Percentiles rank a stretch among this genome's conserved stretches.
Evolutionary conservation across 2,888 invertebrate species (phyloP).

Genomic region (Lithophane semibrunnea): DNA sequence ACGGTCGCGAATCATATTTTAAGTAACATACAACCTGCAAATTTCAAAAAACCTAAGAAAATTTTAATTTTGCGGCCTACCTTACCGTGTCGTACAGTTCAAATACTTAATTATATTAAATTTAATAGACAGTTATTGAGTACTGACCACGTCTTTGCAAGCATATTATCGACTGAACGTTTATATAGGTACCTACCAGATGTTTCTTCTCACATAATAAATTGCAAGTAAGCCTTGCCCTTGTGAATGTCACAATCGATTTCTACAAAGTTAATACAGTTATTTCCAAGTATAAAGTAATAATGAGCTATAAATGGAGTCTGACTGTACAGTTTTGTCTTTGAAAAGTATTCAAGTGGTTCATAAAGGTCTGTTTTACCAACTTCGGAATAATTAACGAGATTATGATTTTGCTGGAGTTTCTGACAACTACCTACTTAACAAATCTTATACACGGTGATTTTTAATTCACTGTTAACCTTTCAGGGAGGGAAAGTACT

Average conservation of each 20-base stretch:
- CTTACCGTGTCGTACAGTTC: background rate
- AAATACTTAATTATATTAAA: background rate
- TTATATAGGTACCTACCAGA: constrained; percentile 20
- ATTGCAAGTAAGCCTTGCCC: constrained; percentile 29
- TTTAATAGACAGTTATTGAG: background rate
- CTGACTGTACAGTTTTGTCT: background rate
- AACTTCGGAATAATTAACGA: background rate
- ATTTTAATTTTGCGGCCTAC: too few species aligned
- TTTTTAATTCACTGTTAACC: too few species aligned
- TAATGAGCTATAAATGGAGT: background rate
- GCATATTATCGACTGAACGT: constrained; percentile 14
- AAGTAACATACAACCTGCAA: too few species aligned
- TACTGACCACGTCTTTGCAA: background rate
- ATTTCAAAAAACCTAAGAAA: too few species aligned
- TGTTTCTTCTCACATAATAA: constrained; percentile 47
- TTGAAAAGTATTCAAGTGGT: background rate
- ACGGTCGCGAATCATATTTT: too few species aligned
- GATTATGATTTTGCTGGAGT: background rate
- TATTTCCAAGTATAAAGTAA: constrained; percentile 1
- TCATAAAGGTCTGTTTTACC: background rate
- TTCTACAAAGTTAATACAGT: background rate
- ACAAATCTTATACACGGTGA: too few species aligned
- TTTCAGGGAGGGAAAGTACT: too few species aligned
- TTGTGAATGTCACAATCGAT: constrained; percentile 34
- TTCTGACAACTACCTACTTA: background rate